phyloP scores from a whole-genome alignment of 2,797 vertebrate species.

The Cheirogaleus major region DNA sequence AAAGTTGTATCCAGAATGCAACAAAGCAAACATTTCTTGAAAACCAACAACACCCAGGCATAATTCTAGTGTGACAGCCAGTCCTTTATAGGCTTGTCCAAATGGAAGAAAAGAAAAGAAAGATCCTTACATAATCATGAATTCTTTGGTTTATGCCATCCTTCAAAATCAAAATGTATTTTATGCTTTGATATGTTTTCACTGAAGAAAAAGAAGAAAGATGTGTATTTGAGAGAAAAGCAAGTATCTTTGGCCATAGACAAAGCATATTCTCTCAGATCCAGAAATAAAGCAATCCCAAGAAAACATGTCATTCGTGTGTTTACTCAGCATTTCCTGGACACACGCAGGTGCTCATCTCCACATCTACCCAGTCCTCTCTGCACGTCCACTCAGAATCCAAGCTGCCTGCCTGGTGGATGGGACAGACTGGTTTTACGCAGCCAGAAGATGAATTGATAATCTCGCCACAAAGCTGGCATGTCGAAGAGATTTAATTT shows the following conservation, averaged over 20 bases:
- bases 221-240: not conserved
- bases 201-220: not conserved
- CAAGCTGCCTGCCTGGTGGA: constrained; percentile 60
- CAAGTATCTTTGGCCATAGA: not conserved
- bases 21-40: not conserved
- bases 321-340: not conserved
- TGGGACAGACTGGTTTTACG: constrained; percentile 76
- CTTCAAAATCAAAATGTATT: constrained; percentile 16
- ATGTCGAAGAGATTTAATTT: constrained; percentile 74
- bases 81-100: not conserved
- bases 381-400: not conserved
- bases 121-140: not conserved
- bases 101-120: not conserved
- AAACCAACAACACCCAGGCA: not conserved
- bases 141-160: not conserved
- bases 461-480: constrained; percentile 83
- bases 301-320: not conserved
- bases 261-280: not conserved
- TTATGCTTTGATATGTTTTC: not conserved
- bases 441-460: constrained; percentile 84
- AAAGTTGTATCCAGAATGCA: not conserved
- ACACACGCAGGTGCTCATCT: not conserved
- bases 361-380: not conserved
- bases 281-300: not conserved
- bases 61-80: not conserved